phyloP scores from a whole-genome alignment of 2,888 invertebrate genomes.

The Heliconius erato region DNA sequence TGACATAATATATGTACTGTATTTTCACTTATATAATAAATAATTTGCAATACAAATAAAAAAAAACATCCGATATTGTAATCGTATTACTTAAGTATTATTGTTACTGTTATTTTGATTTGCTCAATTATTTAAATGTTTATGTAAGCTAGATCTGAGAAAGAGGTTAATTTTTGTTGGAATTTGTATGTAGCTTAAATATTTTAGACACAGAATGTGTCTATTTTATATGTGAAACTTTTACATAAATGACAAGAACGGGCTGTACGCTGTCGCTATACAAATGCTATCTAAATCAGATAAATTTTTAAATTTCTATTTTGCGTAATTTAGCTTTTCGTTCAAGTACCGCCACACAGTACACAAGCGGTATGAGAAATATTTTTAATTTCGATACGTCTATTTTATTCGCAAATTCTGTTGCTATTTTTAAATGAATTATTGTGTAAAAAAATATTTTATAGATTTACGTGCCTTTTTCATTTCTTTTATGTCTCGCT shows the following conservation, averaged over 20 bases:
- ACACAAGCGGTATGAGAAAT: background rate
- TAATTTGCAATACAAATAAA: slow-evolving; percentile 71
- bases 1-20: slow-evolving; percentile 67
- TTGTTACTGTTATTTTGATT: slow-evolving; percentile 84
- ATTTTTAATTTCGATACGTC: background rate
- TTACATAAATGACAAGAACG: slow-evolving; percentile 10
- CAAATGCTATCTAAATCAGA: background rate
- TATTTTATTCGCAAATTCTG: slow-evolving; percentile 4
- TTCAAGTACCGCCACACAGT: background rate
- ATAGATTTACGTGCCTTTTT: slow-evolving; percentile 38
- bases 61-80: slow-evolving; percentile 69
- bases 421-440: slow-evolving; percentile 22
- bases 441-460: slow-evolving; percentile 18
- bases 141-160: slow-evolving; percentile 76
- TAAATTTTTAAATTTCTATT: background rate
- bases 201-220: slow-evolving; percentile 31
- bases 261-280: slow-evolving; percentile 10
- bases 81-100: slow-evolving; percentile 76
- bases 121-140: slow-evolving; percentile 84
- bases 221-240: slow-evolving; percentile 20
- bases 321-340: background rate
- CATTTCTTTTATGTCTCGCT: slow-evolving; percentile 33
- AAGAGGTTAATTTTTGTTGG: slow-evolving; percentile 71
- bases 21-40: slow-evolving; percentile 54
- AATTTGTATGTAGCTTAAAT: slow-evolving; percentile 47